Conservation (phyloP, 1,140 invertebrate species). For the Hyphantria cunea region DNA sequence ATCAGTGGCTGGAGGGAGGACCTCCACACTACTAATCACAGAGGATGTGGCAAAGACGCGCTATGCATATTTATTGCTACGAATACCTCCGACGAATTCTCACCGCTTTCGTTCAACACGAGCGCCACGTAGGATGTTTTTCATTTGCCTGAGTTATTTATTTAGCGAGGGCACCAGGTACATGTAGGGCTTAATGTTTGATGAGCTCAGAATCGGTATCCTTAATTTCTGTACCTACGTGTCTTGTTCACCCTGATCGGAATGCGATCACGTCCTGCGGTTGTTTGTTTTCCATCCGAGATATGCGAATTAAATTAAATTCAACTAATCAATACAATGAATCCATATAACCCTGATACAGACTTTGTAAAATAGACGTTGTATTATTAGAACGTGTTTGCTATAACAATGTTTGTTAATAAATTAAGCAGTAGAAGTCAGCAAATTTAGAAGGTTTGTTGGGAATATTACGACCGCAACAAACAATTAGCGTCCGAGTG, state of each 20-base stretch:
- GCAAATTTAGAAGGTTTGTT: slow-evolving; percentile 49
- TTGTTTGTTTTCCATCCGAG: slow-evolving; percentile 51
- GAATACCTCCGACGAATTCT: slow-evolving; percentile 67
- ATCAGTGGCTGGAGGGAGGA: slow-evolving; percentile 50
- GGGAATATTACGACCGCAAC: slow-evolving; percentile 63
- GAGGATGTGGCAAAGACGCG: slow-evolving; percentile 77
- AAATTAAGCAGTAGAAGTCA: slow-evolving; percentile 49
- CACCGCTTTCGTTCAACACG: slow-evolving; percentile 57
- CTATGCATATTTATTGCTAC: slow-evolving; percentile 79
- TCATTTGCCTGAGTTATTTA: slow-evolving; percentile 76
- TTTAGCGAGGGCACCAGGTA: slow-evolving; percentile 69
- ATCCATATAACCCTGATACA: slow-evolving; percentile 5
- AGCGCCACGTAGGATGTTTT: slow-evolving; percentile 70
- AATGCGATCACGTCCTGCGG: slow-evolving; percentile 52
- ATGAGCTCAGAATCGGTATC: slow-evolving; percentile 67
- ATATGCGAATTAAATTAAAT: slow-evolving; percentile 49
- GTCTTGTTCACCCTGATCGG: slow-evolving; percentile 28
- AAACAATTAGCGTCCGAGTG: slow-evolving; percentile 62
- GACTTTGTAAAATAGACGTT: slow-evolving; percentile 28
- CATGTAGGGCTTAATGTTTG: slow-evolving; percentile 70
- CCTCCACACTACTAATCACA: slow-evolving; percentile 72
- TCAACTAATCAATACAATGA: slow-evolving; percentile 20
- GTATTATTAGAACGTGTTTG: slow-evolving; percentile 28
- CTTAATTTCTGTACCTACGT: slow-evolving; percentile 65
- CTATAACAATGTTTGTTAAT: slow-evolving; percentile 39